phyloP scores from a whole-genome alignment of 2,888 invertebrate genomes.

The Lochmaea capreae region DNA sequence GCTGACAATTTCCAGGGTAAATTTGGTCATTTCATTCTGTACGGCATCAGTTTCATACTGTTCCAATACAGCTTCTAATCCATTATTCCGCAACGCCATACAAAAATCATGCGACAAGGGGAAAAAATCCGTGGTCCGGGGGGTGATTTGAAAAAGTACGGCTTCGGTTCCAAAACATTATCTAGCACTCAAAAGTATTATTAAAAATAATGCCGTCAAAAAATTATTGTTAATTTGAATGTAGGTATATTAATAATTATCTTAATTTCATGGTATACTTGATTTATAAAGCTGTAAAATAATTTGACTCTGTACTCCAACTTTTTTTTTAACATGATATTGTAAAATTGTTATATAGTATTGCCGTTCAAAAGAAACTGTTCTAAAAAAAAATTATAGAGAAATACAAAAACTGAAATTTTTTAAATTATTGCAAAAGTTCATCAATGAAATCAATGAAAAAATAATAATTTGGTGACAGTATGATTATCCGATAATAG shows the following conservation, averaged over 20 bases:
- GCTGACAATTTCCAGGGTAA: constrained; percentile 13
- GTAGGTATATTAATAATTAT: constrained; percentile 14
- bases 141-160: constrained; percentile 10
- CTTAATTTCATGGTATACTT: constrained; percentile 14
- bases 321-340: neutral
- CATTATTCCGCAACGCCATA: constrained; percentile 10
- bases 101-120: constrained; percentile 16
- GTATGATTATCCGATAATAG: too few relatives aligned
- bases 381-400: too few relatives aligned
- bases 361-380: neutral
- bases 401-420: too few relatives aligned
- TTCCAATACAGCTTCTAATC: constrained; percentile 1
- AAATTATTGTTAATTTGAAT: constrained; percentile 10
- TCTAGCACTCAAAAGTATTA: constrained; percentile 10
- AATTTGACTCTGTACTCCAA: neutral
- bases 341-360: neutral
- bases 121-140: neutral
- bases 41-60: constrained; percentile 13
- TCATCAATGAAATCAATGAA: too few relatives aligned
- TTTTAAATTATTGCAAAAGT: too few relatives aligned
- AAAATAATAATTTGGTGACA: too few relatives aligned
- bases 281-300: constrained; percentile 13
- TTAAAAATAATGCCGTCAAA: constrained; percentile 15
- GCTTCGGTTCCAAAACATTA: constrained; percentile 14
- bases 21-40: constrained; percentile 17